Base-by-base conservation (phyloP, 1,140 invertebrate genomes). In the Dufourea novaeangliae region DNA sequence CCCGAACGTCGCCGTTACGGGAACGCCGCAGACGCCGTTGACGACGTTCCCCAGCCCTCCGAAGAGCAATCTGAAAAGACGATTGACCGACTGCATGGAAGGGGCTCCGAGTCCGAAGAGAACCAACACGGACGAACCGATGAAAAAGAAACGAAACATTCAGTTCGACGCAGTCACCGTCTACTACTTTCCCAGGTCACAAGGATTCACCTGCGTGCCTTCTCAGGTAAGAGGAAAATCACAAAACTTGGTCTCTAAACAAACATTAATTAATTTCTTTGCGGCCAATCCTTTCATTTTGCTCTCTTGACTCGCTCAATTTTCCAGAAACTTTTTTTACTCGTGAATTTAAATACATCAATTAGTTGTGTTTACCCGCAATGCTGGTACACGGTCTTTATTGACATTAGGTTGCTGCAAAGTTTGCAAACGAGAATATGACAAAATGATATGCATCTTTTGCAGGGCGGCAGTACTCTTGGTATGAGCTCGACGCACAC, bases 141-240 rank as follows among this genome's bases (percentile, higher is more conserved):
- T 90, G 29, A 96, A 95, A 89, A 95, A 94, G 90, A 96, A 96
- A 88, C 94, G 95, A 78, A 94, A 94, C 46, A 97, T 99, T 76
- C 95, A 96, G 63, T 99, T 99, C 91, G 96, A 98, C 84, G 95
- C 95, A 82, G 98, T 99, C 1, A 98, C 97, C 32, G 97, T 99
- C 1, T 99, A 95, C 92, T 99, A 99, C 93, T 99, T 99, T 91
- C 97, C 97, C 0, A 93, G 98, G 88, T 94, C 97, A 56, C 98
- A 99, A 94, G 98, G 98, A n/a, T 99, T 99, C 92, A 97, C 97
- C 20, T 99, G 98, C 94, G 97, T 99, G 66, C 98, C 98, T 68
- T 98, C 98, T 64, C 97, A 98, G 93, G 94, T 94, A 88, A 88
- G 82, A 12, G 17, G n/a, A n/a, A 37, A 39, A 68, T 46, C 44